A percentile compares a stretch with the other conserved stretches of the same genome.
These are phyloP conservation scores for Flexamia atlantica DNA, from an alignment of 2,888 invertebrate genomes.

Conservation along the genomic window DNA sequence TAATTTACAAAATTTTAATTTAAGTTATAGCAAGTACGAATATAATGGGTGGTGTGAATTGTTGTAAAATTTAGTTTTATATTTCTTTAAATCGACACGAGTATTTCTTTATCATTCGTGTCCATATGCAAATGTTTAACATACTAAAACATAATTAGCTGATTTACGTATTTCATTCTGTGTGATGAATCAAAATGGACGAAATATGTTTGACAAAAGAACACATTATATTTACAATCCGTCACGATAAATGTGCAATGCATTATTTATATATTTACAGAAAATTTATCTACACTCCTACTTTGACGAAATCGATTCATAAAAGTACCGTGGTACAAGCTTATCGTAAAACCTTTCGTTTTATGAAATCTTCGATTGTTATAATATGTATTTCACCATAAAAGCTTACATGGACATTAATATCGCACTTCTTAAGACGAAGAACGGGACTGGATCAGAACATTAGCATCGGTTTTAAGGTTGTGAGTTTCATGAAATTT, in stretches of 20 bases:
- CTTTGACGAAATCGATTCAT: slow-evolving; percentile 50
- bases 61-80: no score
- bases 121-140: no score
- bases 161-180: no score
- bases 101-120: no score
- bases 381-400: not conserved
- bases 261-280: slow-evolving; percentile 43
- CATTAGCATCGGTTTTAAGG: slow-evolving; percentile 9
- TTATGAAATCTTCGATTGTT: not conserved
- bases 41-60: no score
- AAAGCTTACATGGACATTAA: slow-evolving; percentile 48
- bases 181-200: not conserved
- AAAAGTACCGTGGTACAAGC: slow-evolving; percentile 30
- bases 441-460: not conserved
- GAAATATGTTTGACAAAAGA: not conserved
- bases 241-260: slow-evolving; percentile 11
- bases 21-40: no score
- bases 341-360: slow-evolving; percentile 2
- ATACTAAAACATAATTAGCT: no score
- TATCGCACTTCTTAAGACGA: not conserved
- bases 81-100: no score
- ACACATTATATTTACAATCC: slow-evolving; percentile 2
- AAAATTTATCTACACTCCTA: slow-evolving; percentile 44
- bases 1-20: no score
- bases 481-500: slow-evolving; percentile 32